Evolutionary conservation across 2,888 invertebrate genomes (phyloP).

Genomic region (Drosophila paranaensis): DNA sequence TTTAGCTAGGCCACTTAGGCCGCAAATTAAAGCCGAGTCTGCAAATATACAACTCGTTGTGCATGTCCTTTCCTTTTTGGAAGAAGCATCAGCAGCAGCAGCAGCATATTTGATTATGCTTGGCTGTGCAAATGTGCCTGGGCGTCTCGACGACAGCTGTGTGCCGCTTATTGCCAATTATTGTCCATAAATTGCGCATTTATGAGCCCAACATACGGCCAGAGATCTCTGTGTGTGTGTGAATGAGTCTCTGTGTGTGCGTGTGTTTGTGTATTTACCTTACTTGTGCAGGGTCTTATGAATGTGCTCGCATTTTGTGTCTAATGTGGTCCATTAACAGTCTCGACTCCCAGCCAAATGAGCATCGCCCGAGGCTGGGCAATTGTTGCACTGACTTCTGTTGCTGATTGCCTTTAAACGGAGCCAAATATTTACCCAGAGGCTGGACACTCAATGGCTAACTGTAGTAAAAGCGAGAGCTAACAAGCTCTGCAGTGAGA

Average conservation of each 20-base stretch:
- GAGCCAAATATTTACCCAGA: conserved; percentile 56
- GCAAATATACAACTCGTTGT: conserved; percentile 27
- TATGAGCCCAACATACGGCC: conserved; percentile 40
- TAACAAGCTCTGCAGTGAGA: background rate
- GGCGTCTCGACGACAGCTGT: conserved; percentile 68
- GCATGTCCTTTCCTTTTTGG: conserved; percentile 20
- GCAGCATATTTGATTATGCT: conserved; percentile 51
- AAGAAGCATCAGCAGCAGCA: background rate
- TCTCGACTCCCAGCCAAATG: conserved; percentile 25
- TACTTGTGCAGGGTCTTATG: conserved; percentile 51
- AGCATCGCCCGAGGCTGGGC: conserved; percentile 20
- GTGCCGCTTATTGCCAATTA: conserved; percentile 80
- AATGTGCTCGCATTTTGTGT: conserved; percentile 70
- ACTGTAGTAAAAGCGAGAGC: background rate
- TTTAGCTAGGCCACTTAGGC: conserved; percentile 46
- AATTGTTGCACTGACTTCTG: conserved; percentile 60
- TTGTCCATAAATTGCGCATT: conserved; percentile 81
- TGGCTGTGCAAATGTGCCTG: conserved; percentile 38
- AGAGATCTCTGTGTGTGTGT: conserved; percentile 2
- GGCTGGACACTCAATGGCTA: conserved; percentile 40
- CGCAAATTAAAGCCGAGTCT: conserved; percentile 53
- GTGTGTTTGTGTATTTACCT: conserved; percentile 56
- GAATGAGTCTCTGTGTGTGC: conserved; percentile 12
- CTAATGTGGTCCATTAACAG: conserved; percentile 75
- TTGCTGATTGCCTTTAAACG: conserved; percentile 51